Evolutionary conservation across 2,113 vertebrate genomes (phyloP).

Genomic region (Podocnemis expansa): DNA sequence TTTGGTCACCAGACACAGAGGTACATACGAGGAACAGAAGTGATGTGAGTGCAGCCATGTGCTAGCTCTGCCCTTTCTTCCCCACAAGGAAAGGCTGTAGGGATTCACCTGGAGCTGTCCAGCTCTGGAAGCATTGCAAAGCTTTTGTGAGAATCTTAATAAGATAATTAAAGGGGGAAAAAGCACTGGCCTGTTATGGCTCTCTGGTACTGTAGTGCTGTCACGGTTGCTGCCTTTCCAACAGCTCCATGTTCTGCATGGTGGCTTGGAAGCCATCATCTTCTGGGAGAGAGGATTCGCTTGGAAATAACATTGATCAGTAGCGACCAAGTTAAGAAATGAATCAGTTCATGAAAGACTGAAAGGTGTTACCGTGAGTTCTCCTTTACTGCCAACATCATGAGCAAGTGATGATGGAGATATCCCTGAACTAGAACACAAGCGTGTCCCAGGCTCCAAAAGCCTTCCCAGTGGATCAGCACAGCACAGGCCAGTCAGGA

Average conservation of each 20-base stretch:
- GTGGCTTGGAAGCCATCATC: background rate
- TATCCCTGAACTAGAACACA: constrained; percentile 28
- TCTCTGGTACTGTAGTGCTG: constrained; percentile 65
- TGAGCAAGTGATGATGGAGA: background rate
- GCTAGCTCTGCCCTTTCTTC: background rate
- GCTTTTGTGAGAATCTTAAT: constrained; percentile 70
- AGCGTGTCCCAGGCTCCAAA: background rate
- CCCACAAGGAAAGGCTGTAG: constrained; percentile 44
- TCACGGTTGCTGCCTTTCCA: constrained; percentile 49
- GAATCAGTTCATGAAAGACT: background rate
- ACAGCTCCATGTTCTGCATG: background rate
- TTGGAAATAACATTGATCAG: background rate
- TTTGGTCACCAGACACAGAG: background rate
- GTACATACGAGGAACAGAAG: background rate
- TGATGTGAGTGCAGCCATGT: background rate
- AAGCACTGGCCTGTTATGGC: constrained; percentile 50
- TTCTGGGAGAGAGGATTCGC: background rate
- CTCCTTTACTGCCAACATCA: background rate
- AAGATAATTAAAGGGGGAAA: constrained; percentile 67
- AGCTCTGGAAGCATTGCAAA: constrained; percentile 68
- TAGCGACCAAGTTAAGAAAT: fast-evolving
- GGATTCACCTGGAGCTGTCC: constrained; percentile 60
- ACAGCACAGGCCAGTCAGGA: background rate
- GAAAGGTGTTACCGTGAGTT: background rate
- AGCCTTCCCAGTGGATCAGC: background rate